Base-by-base conservation (phyloP, 2,888 invertebrate genomes). In the Margaritifera margaritifera region DNA sequence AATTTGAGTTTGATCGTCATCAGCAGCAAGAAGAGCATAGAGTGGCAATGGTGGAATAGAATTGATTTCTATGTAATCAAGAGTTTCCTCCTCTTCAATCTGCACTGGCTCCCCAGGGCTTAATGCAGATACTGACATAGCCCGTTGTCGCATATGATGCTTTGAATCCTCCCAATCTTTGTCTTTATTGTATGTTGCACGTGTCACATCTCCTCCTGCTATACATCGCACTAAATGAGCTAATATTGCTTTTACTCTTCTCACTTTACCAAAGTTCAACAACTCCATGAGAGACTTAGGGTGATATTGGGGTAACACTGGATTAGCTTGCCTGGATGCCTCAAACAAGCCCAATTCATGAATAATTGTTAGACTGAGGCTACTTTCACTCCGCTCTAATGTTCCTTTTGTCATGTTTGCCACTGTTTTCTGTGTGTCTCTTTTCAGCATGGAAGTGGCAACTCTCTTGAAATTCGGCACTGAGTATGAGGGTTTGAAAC, bases 261-360 rank as follows among this genome's bases (percentile, higher is more conserved):
- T 92, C 11, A 80, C 98, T 91, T 98, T 98, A 4, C 99, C 99
- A 66, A 98, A 98, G 91, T 99, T 99, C 50, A 99, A 92, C 55
- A 99, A 91, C 87, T 99, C 99, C 95, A 99, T 98, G 53, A 99
- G 91, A 86, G 99, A 99, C 86, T 98, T 98, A 0, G 99, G 99
- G 91, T 99, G 99, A 89, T 99, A 99, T 86, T 99, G 99, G 0
- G 99, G 99, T 71, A 99, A 91, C 57, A 99, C 98, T 0, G 99
- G 99, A 84, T 97, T 99, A 0, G 98, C 98, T 87, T 98, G 95
- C 74, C 98, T 93, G 6, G 98, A 96, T 0, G 99, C 98, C 90
- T 99, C 99, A 90, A 99, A 99, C 64, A 99, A 90, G 20, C 91
- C 91, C 75, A 88, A 87, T 71, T 90, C 90, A 68, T 88, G 85